Percentiles rank a stretch among this genome's conserved stretches.
These are phyloP conservation scores for Seira sanloemensis DNA, from an alignment of 2,888 invertebrate genomes.

Conservation along the genomic window DNA sequence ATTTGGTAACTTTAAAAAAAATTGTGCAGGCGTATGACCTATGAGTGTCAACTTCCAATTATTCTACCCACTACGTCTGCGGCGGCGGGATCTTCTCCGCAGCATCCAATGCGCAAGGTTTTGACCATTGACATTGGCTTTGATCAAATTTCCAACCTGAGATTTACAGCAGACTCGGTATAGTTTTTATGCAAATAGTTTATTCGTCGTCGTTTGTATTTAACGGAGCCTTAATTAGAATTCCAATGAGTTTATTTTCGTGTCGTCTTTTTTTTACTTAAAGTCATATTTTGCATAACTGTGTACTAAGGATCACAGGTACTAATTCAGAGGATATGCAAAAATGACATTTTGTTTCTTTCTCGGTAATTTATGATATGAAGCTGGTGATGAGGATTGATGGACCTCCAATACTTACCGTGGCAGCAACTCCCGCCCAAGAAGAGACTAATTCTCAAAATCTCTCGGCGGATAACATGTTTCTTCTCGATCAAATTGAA, in stretches of 20 bases:
- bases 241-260: too few species aligned
- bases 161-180: constrained; percentile 68
- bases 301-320: too few species aligned
- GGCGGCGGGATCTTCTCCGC: neutral
- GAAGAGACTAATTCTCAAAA: constrained; percentile 58
- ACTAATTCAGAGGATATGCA: too few species aligned
- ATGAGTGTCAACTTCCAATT: constrained; percentile 69
- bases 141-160: constrained; percentile 66
- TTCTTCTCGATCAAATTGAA: constrained; percentile 68
- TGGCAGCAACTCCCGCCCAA: constrained; percentile 52
- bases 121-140: constrained; percentile 69
- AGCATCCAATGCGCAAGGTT: constrained; percentile 57
- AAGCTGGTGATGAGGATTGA: constrained; percentile 68
- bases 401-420: constrained; percentile 66
- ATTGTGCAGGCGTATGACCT: constrained; percentile 59
- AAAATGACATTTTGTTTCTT: too few species aligned
- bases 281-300: too few species aligned
- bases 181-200: constrained; percentile 4
- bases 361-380: too few species aligned
- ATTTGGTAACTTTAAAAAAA: neutral
- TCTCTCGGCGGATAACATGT: constrained; percentile 57
- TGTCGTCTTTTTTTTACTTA: too few species aligned
- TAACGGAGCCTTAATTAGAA: too few species aligned
- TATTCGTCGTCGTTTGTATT: neutral
- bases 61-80: neutral